phyloP scores from a whole-genome alignment of 1,140 invertebrate genomes.

The Gryon sp. region DNA sequence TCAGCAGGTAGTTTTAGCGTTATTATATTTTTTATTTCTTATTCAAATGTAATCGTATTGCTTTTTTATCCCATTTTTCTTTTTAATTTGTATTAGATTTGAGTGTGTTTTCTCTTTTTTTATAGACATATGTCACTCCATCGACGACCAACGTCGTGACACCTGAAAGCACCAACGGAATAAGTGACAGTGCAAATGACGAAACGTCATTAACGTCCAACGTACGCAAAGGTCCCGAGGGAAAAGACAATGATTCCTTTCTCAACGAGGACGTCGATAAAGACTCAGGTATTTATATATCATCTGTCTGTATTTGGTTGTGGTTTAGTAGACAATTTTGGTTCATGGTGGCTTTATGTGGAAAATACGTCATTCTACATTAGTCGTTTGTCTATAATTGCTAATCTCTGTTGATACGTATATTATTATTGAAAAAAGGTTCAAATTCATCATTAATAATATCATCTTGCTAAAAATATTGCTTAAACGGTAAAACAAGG shows the following conservation, averaged over 20 bases:
- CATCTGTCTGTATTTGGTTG: constrained; percentile 73
- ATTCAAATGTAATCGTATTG: too few relatives aligned
- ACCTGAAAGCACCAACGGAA: constrained; percentile 66
- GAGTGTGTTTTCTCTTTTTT: constrained; percentile 2
- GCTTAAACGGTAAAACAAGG: too few relatives aligned
- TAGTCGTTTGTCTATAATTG: constrained; percentile 46
- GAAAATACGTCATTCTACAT: constrained; percentile 47
- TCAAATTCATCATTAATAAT: constrained; percentile 14
- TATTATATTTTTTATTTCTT: constrained; percentile 9
- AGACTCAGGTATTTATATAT: constrained; percentile 78
- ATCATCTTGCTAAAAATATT: constrained; percentile 15
- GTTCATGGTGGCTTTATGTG: constrained; percentile 70
- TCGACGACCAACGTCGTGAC: constrained; percentile 62
- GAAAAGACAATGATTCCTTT: constrained; percentile 87
- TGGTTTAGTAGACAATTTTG: constrained; percentile 74
- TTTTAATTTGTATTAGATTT: neutral
- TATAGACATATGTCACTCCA: constrained; percentile 70
- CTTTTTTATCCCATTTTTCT: neutral
- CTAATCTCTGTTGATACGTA: constrained; percentile 27
- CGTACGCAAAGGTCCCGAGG: constrained; percentile 86
- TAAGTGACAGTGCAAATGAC: constrained; percentile 68
- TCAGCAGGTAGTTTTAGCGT: constrained; percentile 79
- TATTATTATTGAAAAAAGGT: too few relatives aligned
- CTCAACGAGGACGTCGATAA: constrained; percentile 82
- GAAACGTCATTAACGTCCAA: constrained; percentile 79